Base-by-base conservation (phyloP, 2,113 vertebrate genomes). In the Zosterops borbonicus region DNA sequence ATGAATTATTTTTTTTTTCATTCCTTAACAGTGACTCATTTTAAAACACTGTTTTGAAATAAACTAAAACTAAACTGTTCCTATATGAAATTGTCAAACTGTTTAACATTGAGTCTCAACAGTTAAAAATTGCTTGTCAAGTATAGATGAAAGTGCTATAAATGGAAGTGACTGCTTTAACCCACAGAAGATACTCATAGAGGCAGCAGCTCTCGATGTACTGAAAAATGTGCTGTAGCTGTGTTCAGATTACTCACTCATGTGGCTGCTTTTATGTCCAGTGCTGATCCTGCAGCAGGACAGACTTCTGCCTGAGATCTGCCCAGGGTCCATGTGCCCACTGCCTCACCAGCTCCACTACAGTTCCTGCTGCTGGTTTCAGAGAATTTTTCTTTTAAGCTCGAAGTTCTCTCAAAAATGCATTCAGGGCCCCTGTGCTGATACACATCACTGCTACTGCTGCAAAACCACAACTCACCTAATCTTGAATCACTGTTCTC, bases 11-110 rank as follows among this genome's bases (percentile, higher is more conserved):
- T 82, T 82, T 82, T 82, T 87, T 76, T 87, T 78, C 56, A 52
- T 83, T 92, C 46, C n/a, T 68, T 89, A 78, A 63, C 21, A 65
- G 37, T 74, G 67, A 88, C 75, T 94, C 17, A 81, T 88, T 95
- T 92, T 71, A 88, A 92, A 91, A 56, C 29, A 69, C 25, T 17
- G 55, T 16, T 80, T 73, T 76, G 77, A 94, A 77, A 80, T 59
- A 87, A 92, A 77, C 74, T 88, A 41, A 52, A 91, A 21, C 18
- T 56, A 58, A 85, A 69, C 42, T 50, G 46, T 73, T 73, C 27
- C 20, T 77, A 5, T 28, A 53, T 29, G 56, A 78, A 90, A 91
- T 33, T 78, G 49, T 81, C 76, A 85, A 86, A 86, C 28, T 37
- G 21, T 67, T 88, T 63, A 50, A 78, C 44, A 31, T 22, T 53